Base-by-base conservation (phyloP, 2,888 invertebrate genomes). In the Mesochorus sp. region DNA sequence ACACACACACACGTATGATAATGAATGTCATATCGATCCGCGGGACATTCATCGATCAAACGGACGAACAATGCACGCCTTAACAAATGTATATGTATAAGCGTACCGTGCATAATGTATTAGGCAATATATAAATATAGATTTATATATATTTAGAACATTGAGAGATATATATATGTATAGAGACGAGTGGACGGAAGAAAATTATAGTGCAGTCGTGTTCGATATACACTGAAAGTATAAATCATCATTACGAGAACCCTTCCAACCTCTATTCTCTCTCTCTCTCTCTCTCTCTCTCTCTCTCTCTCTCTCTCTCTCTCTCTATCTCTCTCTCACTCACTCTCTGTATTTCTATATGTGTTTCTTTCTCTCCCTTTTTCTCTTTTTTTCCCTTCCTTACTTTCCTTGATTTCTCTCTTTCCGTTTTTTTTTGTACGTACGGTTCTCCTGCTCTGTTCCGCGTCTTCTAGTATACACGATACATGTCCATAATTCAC, bases 171-270 rank as follows among this genome's bases (percentile, higher is more conserved):
- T 59, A 49, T 26, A 10, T 68, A 53, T 37, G n/a, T 31, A 31
- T 4, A 49, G 28, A 10, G 19, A 28, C 31, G 39, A 42, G 21
- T 19, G 70, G 51, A 71, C 57, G 74, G 70, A 70, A 70, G 64
- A 78, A 78, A 78, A 78, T 78, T 78, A 78, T 74, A 74, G 78
- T 74, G 78, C 64, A 78, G 66, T 61, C 74, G 74, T 53, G 74
- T 78, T 78, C 74, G 70, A 70, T 74, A 62, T 71, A 74, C 70
- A 74, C 74, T 74, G 47, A 44, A 70, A 66, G 53, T 70, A 78
- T 78, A 78, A 78, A 78, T 78, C 78, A 78, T 78, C 78, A 78
- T 78, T 78, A 78, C 72, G 74, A 70, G 74, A 66, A 49, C 78
- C 59, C 53, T 64, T 53, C 74, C 71, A 53, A 59, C 78, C 49